Evolutionary conservation across 2,797 vertebrate genomes (phyloP).

Genomic region (Cyclopterus lumpus): DNA sequence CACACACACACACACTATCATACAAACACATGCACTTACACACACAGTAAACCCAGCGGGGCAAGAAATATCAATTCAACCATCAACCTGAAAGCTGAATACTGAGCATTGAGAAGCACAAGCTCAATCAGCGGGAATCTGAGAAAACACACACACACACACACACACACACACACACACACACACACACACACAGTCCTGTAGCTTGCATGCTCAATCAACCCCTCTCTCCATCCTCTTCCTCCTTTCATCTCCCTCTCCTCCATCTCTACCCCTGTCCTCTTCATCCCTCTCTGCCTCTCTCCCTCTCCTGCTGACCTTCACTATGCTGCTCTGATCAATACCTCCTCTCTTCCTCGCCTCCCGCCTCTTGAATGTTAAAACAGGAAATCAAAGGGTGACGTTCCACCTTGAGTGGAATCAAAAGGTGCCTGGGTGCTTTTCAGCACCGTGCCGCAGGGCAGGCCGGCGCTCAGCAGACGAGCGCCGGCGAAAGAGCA

Average conservation of each 20-base stretch:
- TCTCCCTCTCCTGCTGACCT: constrained; percentile 85
- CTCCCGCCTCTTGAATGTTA: constrained; percentile 88
- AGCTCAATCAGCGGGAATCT: constrained; percentile 76
- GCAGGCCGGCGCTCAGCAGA: constrained; percentile 81
- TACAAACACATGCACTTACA: constrained; percentile 34
- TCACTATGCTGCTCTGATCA: constrained; percentile 90
- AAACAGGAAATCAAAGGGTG: constrained; percentile 96
- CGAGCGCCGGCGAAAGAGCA: constrained; percentile 67
- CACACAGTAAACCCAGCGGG: constrained; percentile 67
- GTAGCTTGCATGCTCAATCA: constrained; percentile 71
- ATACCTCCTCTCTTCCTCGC: constrained; percentile 89
- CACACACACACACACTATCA: constrained; percentile 18
- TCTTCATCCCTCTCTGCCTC: constrained; percentile 68
- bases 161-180: constrained; percentile 36
- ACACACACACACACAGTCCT: constrained; percentile 43
- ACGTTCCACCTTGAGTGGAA: constrained; percentile 95
- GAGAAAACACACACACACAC: constrained; percentile 54
- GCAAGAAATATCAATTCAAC: constrained; percentile 78
- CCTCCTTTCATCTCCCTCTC: constrained; percentile 72
- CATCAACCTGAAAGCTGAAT: constrained; percentile 77
- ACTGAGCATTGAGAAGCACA: constrained; percentile 78
- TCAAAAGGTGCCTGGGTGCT: constrained; percentile 93
- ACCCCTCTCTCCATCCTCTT: constrained; percentile 71
- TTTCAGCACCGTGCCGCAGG: constrained; percentile 74
- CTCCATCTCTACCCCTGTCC: constrained; percentile 67